Evolutionary conservation across 2,113 vertebrate genomes (phyloP).

Genomic region (Dromaius novaehollandiae): DNA sequence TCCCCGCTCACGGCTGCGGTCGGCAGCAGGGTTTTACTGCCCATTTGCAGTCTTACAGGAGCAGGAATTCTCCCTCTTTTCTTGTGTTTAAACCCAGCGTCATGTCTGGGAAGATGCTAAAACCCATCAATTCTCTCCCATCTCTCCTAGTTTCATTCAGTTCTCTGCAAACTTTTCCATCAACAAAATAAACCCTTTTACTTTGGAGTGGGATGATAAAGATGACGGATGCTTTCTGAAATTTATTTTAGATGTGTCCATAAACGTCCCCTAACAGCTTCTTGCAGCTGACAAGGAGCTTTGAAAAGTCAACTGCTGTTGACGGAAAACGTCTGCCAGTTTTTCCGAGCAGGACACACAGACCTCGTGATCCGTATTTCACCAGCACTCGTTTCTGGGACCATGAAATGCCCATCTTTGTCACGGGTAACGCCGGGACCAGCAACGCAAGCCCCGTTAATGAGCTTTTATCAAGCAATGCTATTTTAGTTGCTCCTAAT

Average conservation of each 20-base stretch:
- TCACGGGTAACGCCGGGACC: neutral
- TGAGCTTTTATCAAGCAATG: slow-evolving; percentile 24
- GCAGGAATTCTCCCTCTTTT: neutral
- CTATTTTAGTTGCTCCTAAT: neutral
- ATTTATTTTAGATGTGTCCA: slow-evolving; percentile 17
- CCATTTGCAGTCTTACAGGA: neutral
- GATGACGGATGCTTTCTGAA: slow-evolving; percentile 27
- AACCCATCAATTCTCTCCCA: neutral
- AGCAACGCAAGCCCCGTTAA: fast-evolving
- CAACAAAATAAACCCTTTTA: neutral
- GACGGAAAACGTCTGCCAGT: slow-evolving; percentile 34
- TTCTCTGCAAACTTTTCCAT: neutral
- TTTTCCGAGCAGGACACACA: neutral
- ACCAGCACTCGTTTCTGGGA: neutral
- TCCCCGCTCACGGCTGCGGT: neutral
- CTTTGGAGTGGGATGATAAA: neutral
- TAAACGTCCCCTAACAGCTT: slow-evolving; percentile 46
- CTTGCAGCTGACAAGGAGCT: slow-evolving; percentile 40
- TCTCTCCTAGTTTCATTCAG: neutral
- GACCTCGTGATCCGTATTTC: slow-evolving; percentile 11
- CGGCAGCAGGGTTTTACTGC: neutral
- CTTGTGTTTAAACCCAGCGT: neutral
- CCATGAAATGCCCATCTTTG: neutral
- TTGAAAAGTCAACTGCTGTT: slow-evolving; percentile 42
- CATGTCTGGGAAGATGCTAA: neutral